Conservation (phyloP, 2,113 vertebrate species). For the Orcinus orca region DNA sequence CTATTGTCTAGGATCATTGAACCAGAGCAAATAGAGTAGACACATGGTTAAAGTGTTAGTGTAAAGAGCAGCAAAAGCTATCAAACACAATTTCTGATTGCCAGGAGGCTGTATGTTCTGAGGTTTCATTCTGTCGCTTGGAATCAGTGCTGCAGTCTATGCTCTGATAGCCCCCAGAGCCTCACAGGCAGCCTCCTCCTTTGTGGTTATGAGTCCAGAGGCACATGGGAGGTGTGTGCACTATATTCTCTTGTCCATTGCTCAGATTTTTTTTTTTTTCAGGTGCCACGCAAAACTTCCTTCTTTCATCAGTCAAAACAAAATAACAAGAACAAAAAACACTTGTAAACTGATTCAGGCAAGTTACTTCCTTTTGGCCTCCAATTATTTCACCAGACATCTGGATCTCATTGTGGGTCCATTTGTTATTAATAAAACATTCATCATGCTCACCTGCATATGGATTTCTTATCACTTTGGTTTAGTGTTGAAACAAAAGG, state of each 20-base stretch:
- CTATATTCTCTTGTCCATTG: background rate
- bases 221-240: background rate
- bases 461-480: conserved; percentile 39
- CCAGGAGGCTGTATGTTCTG: background rate
- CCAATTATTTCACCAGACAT: background rate
- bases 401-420: background rate
- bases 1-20: conserved; percentile 51
- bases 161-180: background rate
- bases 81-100: conserved; percentile 34
- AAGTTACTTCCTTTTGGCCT: conserved; percentile 41
- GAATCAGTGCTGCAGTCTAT: background rate
- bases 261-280: background rate
- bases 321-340: background rate
- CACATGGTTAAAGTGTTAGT: background rate
- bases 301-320: background rate
- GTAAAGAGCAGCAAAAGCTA: conserved; percentile 38
- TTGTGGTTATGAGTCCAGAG: fast-evolving
- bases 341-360: conserved; percentile 28
- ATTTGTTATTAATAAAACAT: conserved; percentile 50
- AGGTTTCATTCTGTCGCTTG: conserved; percentile 39
- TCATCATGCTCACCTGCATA: background rate
- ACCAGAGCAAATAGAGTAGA: conserved; percentile 34
- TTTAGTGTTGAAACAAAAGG: conserved; percentile 3
- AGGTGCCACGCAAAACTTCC: background rate
- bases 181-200: background rate